A percentile compares a stretch with the other conserved stretches of the same genome.
Conservation (phyloP, 2,888 invertebrate species). For the Liodrosophila aerea region DNA sequence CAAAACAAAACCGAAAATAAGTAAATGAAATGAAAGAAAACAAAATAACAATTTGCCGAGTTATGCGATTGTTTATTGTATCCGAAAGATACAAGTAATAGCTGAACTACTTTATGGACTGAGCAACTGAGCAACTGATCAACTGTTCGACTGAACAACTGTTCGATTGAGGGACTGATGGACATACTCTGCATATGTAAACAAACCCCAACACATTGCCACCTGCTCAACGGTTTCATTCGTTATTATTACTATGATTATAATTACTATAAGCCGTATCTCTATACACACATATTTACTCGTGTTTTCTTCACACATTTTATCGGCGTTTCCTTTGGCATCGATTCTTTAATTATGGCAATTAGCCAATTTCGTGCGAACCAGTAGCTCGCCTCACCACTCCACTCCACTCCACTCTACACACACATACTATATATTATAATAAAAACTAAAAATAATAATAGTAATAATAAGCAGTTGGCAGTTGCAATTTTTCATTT, state of each 20-base stretch:
- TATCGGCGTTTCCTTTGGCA: constrained; percentile 27
- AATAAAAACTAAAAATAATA: constrained; percentile 10
- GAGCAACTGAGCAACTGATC: no score
- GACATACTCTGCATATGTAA: constrained; percentile 21
- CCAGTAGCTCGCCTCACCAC: neutral
- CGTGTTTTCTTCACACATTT: constrained; percentile 10
- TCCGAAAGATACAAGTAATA: constrained; percentile 38
- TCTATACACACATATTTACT: constrained; percentile 6
- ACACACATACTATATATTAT: constrained; percentile 6
- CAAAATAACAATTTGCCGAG: constrained; percentile 28
- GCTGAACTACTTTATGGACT: no score
- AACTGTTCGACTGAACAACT: no score
- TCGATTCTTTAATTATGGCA: constrained; percentile 68
- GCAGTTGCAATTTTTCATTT: constrained; percentile 26
- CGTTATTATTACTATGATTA: constrained; percentile 9
- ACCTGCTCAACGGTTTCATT: no score
- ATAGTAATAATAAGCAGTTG: constrained; percentile 8
- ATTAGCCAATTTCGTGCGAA: constrained; percentile 66
- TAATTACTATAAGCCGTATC: no score
- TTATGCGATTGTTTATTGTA: constrained; percentile 43
- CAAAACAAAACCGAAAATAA: constrained; percentile 20
- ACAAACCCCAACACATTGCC: constrained; percentile 37
- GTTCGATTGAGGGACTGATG: constrained; percentile 31
- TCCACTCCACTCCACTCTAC: no score
- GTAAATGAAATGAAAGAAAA: constrained; percentile 2